Percentiles rank a stretch among this genome's conserved stretches.
Evolutionary conservation across 2,888 invertebrate genomes (phyloP).

Genomic region (Cryptocheilus praepositus): DNA sequence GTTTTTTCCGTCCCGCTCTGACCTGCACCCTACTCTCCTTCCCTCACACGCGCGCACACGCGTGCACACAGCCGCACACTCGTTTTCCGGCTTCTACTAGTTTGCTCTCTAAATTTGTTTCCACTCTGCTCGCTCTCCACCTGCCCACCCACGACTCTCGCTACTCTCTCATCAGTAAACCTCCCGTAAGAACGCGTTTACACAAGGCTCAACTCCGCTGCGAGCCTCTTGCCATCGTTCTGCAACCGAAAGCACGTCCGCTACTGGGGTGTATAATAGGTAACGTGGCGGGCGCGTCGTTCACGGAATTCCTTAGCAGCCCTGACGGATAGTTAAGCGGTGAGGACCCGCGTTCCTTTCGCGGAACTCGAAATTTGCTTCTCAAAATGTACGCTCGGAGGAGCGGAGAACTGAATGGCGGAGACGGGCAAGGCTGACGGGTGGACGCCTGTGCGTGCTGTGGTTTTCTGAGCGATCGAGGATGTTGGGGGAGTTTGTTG

Average conservation of each 20-base stretch:
- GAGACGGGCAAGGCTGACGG: no score
- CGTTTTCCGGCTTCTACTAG: background rate
- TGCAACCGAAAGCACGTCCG: slow-evolving; percentile 4
- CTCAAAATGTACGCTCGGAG: no score
- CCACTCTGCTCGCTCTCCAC: background rate
- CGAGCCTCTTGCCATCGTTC: background rate
- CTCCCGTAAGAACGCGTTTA: slow-evolving; percentile 20
- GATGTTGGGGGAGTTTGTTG: no score
- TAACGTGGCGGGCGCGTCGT: background rate
- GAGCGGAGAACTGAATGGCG: no score
- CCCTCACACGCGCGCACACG: background rate
- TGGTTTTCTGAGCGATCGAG: no score
- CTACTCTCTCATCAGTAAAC: slow-evolving; percentile 11
- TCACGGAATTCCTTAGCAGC: no score
- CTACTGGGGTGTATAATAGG: slow-evolving; percentile 6
- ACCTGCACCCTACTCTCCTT: background rate
- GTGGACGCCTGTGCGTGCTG: no score
- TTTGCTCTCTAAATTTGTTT: slow-evolving; percentile 5
- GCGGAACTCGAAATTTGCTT: no score
- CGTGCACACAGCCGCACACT: no score
- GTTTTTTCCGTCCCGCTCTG: background rate
- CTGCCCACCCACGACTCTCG: background rate
- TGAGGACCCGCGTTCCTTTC: no score
- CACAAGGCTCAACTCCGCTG: slow-evolving; percentile 13
- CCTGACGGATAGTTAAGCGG: no score